These are phyloP conservation scores for Creontiades dilutus DNA, from an alignment of 2,888 invertebrate genomes.

Conservation along the genomic window DNA sequence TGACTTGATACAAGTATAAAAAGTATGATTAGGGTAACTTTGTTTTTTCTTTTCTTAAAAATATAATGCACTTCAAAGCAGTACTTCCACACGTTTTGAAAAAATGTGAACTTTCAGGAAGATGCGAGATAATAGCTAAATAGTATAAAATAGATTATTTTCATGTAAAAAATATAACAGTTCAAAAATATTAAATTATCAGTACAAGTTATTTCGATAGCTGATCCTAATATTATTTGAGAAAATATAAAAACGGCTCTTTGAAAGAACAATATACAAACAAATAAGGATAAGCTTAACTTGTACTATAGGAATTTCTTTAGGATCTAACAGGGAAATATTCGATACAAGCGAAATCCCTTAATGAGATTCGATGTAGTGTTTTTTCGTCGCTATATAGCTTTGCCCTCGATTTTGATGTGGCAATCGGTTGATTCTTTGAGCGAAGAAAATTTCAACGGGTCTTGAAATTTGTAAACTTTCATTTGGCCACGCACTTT, in stretches of 20 bases:
- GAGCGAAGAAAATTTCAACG: constrained; percentile 33
- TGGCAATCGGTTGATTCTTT: background rate
- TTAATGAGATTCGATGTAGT: background rate
- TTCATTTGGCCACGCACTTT: constrained; percentile 71
- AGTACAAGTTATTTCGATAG: constrained; percentile 27
- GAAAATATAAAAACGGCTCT: background rate
- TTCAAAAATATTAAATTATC: constrained; percentile 18
- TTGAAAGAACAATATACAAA: background rate
- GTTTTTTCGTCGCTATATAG: background rate
- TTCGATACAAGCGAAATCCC: background rate
- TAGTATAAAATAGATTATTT: constrained; percentile 12
- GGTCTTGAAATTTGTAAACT: constrained; percentile 70
- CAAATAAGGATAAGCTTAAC: background rate
- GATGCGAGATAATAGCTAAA: background rate
- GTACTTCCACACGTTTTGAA: background rate
- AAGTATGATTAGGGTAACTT: background rate
- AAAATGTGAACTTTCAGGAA: constrained; percentile 1
- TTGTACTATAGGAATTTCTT: constrained; percentile 24
- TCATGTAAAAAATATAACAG: constrained; percentile 15
- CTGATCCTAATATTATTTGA: background rate
- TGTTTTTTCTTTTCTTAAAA: constrained; percentile 7
- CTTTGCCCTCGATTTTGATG: constrained; percentile 40
- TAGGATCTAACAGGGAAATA: background rate
- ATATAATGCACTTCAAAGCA: constrained; percentile 15
- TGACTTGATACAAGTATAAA: constrained; percentile 25